These are phyloP conservation scores for Pluvialis apricaria DNA, from an alignment of 2,113 vertebrate species.

Conservation along the genomic window DNA sequence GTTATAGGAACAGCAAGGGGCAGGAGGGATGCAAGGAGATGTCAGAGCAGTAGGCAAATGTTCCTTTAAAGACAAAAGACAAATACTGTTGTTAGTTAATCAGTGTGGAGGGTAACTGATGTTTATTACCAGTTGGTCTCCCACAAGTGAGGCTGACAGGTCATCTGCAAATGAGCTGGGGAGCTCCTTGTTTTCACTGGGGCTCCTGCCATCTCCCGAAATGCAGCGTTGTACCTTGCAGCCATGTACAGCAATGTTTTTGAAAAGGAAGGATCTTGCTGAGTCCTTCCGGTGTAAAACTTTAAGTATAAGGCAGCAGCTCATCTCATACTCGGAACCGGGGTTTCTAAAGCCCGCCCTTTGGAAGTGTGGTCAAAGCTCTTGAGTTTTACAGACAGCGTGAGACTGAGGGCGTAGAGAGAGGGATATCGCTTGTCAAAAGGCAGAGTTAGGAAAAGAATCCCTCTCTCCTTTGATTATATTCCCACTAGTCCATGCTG, in stretches of 20 bases:
- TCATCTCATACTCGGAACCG: neutral
- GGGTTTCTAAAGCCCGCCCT: neutral
- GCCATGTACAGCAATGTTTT: neutral
- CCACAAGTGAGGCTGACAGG: neutral
- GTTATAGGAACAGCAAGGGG: neutral
- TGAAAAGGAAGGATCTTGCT: no score
- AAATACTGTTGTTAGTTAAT: neutral
- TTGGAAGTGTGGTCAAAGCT: neutral
- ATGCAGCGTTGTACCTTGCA: neutral
- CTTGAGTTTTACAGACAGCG: rapidly evolving
- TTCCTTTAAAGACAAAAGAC: neutral
- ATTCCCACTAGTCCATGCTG: neutral
- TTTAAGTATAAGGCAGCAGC: neutral
- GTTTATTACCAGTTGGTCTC: neutral
- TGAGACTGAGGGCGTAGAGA: neutral
- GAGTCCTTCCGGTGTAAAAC: neutral
- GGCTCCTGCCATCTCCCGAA: neutral
- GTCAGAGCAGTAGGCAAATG: neutral
- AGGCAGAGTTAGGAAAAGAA: neutral
- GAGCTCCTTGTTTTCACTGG: neutral
- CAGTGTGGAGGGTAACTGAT: neutral
- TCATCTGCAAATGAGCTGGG: neutral
- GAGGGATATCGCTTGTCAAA: neutral
- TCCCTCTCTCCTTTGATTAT: neutral
- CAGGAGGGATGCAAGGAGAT: neutral